phyloP scores from a whole-genome alignment of 2,113 vertebrate species.

The Ammodytes dubius region DNA sequence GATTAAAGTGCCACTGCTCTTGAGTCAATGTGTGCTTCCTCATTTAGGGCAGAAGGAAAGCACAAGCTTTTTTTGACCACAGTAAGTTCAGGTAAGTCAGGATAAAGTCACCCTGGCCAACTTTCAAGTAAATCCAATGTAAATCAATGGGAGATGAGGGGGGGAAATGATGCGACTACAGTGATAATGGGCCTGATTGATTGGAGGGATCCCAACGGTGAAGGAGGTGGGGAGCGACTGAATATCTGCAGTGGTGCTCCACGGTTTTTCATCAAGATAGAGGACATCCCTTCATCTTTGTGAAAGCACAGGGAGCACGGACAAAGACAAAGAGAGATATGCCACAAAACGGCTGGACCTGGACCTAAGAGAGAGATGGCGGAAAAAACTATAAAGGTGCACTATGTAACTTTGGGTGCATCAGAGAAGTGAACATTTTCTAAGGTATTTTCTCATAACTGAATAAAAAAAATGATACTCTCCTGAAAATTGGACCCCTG shows the following conservation, averaged over 20 bases:
- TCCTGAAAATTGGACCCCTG: too few species aligned
- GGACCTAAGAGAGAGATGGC: slow-evolving; percentile 23
- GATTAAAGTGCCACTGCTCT: background rate
- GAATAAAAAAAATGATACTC: too few species aligned
- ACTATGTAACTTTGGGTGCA: too few species aligned
- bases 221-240: slow-evolving; percentile 12
- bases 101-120: slow-evolving; percentile 49
- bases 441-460: too few species aligned
- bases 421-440: too few species aligned
- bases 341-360: slow-evolving; percentile 24
- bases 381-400: too few species aligned
- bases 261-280: slow-evolving; percentile 33
- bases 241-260: slow-evolving; percentile 40
- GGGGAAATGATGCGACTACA: slow-evolving; percentile 49
- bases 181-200: slow-evolving; percentile 68
- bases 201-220: slow-evolving; percentile 45
- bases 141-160: slow-evolving; percentile 43
- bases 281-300: slow-evolving; percentile 57
- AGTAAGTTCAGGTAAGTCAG: slow-evolving; percentile 32
- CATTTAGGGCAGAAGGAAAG: slow-evolving; percentile 31
- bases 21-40: slow-evolving; percentile 37
- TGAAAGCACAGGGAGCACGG: background rate
- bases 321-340: background rate
- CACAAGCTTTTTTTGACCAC: slow-evolving; percentile 17
- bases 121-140: slow-evolving; percentile 60